Percentiles rank a stretch among this genome's conserved stretches.
Evolutionary conservation across 2,113 vertebrate species (phyloP).

Genomic region (Geococcyx californianus): DNA sequence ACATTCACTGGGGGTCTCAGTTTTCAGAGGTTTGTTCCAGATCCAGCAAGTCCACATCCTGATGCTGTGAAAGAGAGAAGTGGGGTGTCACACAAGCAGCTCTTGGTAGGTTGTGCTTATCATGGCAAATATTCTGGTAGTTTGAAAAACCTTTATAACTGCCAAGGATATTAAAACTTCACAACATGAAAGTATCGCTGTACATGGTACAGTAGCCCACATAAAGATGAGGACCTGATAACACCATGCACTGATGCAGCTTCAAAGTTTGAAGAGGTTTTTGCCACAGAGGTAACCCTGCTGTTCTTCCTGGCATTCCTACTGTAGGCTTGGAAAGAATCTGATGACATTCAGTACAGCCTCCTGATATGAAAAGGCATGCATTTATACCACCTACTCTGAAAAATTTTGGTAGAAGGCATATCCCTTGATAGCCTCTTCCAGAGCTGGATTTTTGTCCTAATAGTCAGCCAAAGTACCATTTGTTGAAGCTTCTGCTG

Average conservation of each 20-base stretch:
- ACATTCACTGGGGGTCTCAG: not conserved
- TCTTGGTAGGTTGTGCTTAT: not conserved
- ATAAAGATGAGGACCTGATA: not conserved
- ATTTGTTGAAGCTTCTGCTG: not conserved
- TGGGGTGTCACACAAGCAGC: not conserved
- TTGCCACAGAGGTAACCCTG: not conserved
- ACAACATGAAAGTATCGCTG: not conserved
- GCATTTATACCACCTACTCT: not conserved
- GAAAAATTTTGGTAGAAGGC: not conserved
- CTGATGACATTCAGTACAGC: not conserved
- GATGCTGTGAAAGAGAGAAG: not conserved
- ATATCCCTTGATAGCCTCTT: not conserved
- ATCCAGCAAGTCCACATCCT: rapidly evolving
- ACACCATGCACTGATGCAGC: not conserved
- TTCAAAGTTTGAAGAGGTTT: not conserved
- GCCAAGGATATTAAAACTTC: not conserved
- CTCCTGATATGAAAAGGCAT: not conserved
- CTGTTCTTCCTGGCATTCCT: not conserved
- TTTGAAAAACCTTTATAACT: not conserved
- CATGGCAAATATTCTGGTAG: not conserved
- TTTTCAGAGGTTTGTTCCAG: not conserved
- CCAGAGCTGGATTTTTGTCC: not conserved
- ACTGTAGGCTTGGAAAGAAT: not conserved
- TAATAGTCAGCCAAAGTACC: not conserved
- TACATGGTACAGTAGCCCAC: not conserved